Evolutionary conservation across 2,888 invertebrate species (phyloP), one percentile per base, ranked within the genome.

Genomic region (Cerastoderma edule): DNA sequence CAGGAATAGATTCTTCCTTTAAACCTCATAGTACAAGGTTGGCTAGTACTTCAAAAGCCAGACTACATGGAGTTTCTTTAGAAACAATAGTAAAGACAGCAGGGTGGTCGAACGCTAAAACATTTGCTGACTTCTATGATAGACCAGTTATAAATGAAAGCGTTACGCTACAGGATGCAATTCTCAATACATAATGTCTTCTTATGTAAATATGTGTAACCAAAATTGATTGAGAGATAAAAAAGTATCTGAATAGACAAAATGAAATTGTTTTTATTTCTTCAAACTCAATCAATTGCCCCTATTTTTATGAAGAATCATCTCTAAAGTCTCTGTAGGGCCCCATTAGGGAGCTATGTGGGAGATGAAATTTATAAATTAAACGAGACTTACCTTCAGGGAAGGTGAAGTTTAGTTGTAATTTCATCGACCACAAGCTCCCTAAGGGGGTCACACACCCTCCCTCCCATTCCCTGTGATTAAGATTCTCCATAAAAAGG

Each of bases 21-120:
- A 56, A 8, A n/a, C 54, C 56, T 32, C 67, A 67, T 27, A 50
- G 69, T 19, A 69, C 50, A 4, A n/a, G 69, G 19, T 22, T 50
- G 19, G 60, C 63, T 35, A 39, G 65, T 24, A 39, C 64, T 19
- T 65, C 64, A 22, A 32, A 27, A 50, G 69, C 69, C 10, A 69
- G 39, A 16, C 32, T 48, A 19, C 30, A 27, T 1, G 63, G 63
- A 2, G 63, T 69, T 30, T 24, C 60, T 53, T 16, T 63, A 32
- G n/a, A 69, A 30, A 69, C 57, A 8, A 69, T 69, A 24, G 24
- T 32, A 16, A 44, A 69, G 5, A 69, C 69, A 1, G 69, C 69
- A 19, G 69, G 69, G 48, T 69, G 69, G 69, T 69, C 69, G 3
- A 63, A 57, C 63, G 57, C 44, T 10, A 57, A 48, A 44, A 39